Percentiles rank a stretch among this genome's conserved stretches.
These are phyloP conservation scores for Arvicanthis niloticus DNA, from an alignment of 2,113 vertebrate genomes.

Conservation along the genomic window DNA sequence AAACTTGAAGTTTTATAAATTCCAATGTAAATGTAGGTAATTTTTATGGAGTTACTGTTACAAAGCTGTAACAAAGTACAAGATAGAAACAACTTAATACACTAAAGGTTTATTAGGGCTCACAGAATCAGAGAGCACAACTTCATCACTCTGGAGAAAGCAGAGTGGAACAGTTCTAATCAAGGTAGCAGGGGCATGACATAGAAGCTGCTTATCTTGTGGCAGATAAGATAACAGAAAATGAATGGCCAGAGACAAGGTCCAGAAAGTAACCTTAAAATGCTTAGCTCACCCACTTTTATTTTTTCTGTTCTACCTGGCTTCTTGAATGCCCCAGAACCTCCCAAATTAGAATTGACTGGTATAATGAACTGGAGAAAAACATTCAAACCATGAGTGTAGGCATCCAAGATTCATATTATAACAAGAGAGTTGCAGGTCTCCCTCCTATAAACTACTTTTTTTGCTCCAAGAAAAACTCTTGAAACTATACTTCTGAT, in stretches of 20 bases:
- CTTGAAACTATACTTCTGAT: not conserved
- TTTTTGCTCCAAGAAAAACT: not conserved
- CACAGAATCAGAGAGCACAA: not conserved
- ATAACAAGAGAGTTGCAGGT: not conserved
- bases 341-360: no score
- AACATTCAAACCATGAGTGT: not conserved
- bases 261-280: not conserved
- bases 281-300: not conserved
- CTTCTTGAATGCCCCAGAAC: not conserved
- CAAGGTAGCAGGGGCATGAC: no score
- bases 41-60: not conserved
- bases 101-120: not conserved
- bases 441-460: not conserved
- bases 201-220: no score
- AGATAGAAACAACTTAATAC: no score
- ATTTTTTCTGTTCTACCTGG: not conserved
- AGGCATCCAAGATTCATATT: not conserved
- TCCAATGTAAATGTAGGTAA: not conserved
- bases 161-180: not conserved
- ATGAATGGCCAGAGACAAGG: not conserved
- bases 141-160: not conserved
- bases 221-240: not conserved
- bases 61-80: not conserved
- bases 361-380: not conserved
- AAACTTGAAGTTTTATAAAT: not conserved